Evolutionary conservation across 2,888 invertebrate genomes (phyloP).

Genomic region (Tenthredo mesomela): DNA sequence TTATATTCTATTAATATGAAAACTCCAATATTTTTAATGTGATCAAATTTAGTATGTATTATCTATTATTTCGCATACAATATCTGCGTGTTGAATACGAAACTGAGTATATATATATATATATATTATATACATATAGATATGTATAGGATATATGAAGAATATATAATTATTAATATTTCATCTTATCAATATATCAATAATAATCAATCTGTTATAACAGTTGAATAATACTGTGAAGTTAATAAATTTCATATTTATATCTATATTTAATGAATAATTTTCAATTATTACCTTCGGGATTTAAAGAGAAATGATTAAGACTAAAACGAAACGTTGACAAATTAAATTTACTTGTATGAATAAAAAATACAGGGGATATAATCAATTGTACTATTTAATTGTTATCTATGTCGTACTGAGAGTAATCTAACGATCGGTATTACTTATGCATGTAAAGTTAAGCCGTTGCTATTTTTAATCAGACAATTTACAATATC

Average conservation of each 20-base stretch:
- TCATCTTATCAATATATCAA: slow-evolving; percentile 25
- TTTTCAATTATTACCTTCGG: slow-evolving; percentile 8
- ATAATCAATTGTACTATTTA: background rate
- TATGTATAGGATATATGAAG: background rate
- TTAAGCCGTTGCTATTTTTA: background rate
- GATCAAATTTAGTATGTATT: slow-evolving; percentile 20
- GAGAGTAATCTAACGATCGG: background rate
- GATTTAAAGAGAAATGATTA: slow-evolving; percentile 6
- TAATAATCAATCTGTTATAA: slow-evolving; percentile 18
- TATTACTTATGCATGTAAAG: background rate
- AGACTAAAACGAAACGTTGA: background rate
- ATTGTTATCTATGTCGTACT: slow-evolving; percentile 1
- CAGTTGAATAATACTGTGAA: slow-evolving; percentile 4
- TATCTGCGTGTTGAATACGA: slow-evolving; percentile 2
- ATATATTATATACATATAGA: background rate
- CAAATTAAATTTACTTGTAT: background rate
- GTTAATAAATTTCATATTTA: slow-evolving; percentile 37
- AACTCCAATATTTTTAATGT: slow-evolving; percentile 33
- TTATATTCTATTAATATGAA: slow-evolving; percentile 7
- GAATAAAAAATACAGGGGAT: background rate
- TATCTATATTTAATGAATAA: slow-evolving; percentile 5
- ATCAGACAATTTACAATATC: background rate
- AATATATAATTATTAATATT: slow-evolving; percentile 10
- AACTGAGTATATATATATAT: background rate
- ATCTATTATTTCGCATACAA: slow-evolving; percentile 29